Base-by-base conservation (phyloP, 2,113 vertebrate genomes). In the Rhodinocichla rosea region DNA sequence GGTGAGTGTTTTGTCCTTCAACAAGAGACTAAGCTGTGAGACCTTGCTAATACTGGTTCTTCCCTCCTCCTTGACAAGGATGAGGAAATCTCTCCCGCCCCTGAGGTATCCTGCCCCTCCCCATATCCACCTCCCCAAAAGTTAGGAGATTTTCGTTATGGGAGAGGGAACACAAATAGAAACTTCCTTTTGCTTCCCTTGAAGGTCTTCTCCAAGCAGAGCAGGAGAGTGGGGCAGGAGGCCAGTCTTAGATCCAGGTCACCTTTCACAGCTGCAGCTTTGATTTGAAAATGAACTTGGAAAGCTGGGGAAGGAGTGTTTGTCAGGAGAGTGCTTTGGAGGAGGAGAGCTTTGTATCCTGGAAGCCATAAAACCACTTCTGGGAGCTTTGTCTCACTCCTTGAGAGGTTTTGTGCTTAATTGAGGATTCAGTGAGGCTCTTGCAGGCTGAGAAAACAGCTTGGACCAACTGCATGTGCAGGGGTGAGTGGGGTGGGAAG, bases 331-430 rank as follows among this genome's bases (percentile, higher is more conserved):
- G 60, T 39, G 52, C 81, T 82, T 63, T 44, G 37, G 65, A 92
- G 50, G 26, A 89, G 77, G 26, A 91, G 37, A 40, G 52, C 12
- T 82, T 83, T 92, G 57, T 83, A 45, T 35, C 45, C 62, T 50
- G 44, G 63, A 73, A 73, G 55, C 50, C 42, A 37, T 73, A 80
- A 92, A 96, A 62, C 16, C 81, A 69, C 28, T 90, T 76, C 70
- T 89, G 87, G 65, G 65, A 92, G 84, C 87, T 87, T 87, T 76
- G 45, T 60, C 75, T 95, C 53, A 8, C 57, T 90, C 45, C 65
- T 79, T 35, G 85, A 80, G 87, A 91, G 87, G 70, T 42, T 92
- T 85, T 85, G 28, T 91, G 42, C 49, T 59, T 94, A 80, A 85
- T 2, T 73, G 87, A 87, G 33, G 86, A 87, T 87, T 92, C 89